These are phyloP conservation scores for Leucoraja ocellata DNA, from an alignment of 2,797 vertebrate species.

Conservation along the genomic window DNA sequence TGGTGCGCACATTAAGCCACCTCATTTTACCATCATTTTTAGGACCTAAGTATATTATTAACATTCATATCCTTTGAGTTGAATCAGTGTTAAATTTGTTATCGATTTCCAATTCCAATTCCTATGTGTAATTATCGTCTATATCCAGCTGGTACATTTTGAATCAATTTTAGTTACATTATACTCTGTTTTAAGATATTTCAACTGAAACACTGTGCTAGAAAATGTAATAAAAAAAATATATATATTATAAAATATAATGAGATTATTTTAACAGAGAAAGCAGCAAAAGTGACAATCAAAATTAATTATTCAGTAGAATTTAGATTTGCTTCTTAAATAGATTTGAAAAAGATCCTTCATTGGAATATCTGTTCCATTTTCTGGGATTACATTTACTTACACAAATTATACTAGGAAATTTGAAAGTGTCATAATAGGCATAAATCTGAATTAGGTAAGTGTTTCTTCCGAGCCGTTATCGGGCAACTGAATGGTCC, in stretches of 20 bases:
- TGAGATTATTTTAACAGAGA: background rate
- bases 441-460: background rate
- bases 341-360: background rate
- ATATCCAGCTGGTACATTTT: background rate
- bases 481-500: too few species aligned
- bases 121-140: background rate
- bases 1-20: too few species aligned
- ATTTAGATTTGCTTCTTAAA: background rate
- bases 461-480: too few species aligned
- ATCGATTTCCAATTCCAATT: background rate
- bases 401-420: background rate
- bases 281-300: background rate
- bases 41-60: too few species aligned
- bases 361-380: background rate
- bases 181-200: background rate
- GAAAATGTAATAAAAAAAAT: background rate
- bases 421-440: background rate
- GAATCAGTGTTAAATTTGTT: too few species aligned
- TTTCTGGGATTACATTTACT: background rate
- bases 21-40: too few species aligned
- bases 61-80: too few species aligned
- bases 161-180: background rate
- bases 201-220: background rate
- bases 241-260: background rate
- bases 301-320: background rate